phyloP scores from a whole-genome alignment of 2,888 invertebrate genomes.

The Synergus gifuensis region DNA sequence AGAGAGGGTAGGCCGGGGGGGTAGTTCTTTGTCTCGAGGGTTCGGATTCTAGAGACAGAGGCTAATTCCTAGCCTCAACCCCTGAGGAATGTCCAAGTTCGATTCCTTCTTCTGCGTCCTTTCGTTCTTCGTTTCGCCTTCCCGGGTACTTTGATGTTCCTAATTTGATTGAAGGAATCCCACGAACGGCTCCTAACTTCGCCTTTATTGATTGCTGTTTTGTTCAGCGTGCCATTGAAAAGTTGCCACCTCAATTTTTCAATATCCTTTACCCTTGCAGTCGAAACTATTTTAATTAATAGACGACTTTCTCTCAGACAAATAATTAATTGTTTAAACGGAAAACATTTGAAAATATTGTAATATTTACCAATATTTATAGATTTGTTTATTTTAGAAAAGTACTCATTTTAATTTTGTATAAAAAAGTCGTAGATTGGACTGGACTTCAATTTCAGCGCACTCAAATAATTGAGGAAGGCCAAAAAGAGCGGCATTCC shows the following conservation, averaged over 20 bases:
- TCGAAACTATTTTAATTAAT: conserved; percentile 30
- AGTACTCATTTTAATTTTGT: not conserved
- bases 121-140: conserved; percentile 66
- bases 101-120: conserved; percentile 57
- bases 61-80: conserved; percentile 75
- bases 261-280: not conserved
- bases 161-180: conserved; percentile 78
- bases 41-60: conserved; percentile 74
- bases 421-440: not conserved
- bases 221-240: conserved; percentile 59
- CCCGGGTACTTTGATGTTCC: conserved; percentile 76
- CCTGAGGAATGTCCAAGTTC: conserved; percentile 66
- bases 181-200: conserved; percentile 73
- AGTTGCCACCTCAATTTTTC: conserved; percentile 19
- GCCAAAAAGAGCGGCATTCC: conserved; percentile 41
- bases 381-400: no score
- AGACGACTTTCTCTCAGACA: not conserved
- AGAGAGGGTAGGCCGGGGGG: conserved; percentile 43
- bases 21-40: conserved; percentile 73
- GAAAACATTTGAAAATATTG: no score
- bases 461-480: conserved; percentile 11
- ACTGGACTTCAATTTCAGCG: not conserved
- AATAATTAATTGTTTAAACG: no score
- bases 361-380: no score
- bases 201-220: conserved; percentile 76